Evolutionary conservation across 2,113 vertebrate genomes (phyloP).

Genomic region (Salvelinus alpinus): DNA sequence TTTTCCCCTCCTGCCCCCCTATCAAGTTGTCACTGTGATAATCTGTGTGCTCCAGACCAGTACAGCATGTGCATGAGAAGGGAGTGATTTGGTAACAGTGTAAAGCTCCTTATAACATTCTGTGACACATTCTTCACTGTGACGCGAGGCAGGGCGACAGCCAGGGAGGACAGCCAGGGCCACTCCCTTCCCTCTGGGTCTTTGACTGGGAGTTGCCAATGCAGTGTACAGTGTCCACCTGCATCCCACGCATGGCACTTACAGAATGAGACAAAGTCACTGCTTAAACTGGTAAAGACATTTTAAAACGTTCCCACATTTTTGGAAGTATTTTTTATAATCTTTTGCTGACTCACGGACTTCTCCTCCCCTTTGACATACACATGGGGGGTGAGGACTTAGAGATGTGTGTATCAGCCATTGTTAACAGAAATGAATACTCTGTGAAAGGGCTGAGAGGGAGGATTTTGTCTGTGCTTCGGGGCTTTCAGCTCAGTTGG

Average conservation of each 20-base stretch:
- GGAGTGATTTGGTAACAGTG: conserved; percentile 2
- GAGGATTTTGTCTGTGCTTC: conserved; percentile 18
- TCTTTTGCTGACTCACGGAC: conserved; percentile 31
- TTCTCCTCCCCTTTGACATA: conserved; percentile 9
- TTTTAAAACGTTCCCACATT: not conserved
- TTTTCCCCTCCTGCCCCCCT: not conserved
- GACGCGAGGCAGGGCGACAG: not conserved
- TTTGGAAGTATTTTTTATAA: conserved; percentile 23
- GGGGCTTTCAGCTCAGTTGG: conserved; percentile 48
- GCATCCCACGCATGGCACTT: conserved; percentile 14
- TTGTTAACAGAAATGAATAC: conserved; percentile 44
- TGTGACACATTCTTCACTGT: conserved; percentile 1
- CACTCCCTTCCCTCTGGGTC: not conserved
- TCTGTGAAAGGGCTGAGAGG: not conserved
- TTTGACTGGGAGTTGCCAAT: not conserved
- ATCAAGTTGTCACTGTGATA: conserved; percentile 9
- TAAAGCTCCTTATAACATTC: not conserved
- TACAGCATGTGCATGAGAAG: not conserved
- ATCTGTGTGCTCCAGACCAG: conserved; percentile 8
- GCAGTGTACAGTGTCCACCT: conserved; percentile 16
- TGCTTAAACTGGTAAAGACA: not conserved
- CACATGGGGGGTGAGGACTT: too few species aligned
- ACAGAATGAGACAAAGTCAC: conserved; percentile 15
- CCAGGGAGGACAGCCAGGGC: not conserved
- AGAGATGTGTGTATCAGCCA: conserved; percentile 23